These are phyloP conservation scores for Sepiola atlantica DNA, from an alignment of 2,888 invertebrate genomes.

Conservation along the genomic window DNA sequence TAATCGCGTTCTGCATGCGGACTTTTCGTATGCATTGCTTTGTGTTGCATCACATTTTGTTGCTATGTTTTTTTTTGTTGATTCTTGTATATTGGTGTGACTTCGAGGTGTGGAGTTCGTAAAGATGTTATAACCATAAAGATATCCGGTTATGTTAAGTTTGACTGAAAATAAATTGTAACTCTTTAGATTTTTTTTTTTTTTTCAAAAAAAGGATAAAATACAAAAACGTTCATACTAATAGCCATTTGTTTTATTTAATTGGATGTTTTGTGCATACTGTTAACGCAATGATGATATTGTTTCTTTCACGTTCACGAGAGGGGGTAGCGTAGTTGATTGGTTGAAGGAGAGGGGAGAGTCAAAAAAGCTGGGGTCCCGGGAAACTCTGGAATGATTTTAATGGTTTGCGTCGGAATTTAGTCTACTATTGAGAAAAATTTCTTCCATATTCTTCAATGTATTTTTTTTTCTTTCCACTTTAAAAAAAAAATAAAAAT, in stretches of 20 bases:
- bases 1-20: too few relatives aligned
- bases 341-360: background rate
- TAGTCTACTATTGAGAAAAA: background rate
- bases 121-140: background rate
- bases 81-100: background rate
- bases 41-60: too few relatives aligned
- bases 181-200: background rate
- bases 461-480: background rate
- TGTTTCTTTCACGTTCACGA: background rate
- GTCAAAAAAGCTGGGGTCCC: background rate
- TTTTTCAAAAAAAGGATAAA: background rate
- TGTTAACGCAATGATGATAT: background rate
- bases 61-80: too few relatives aligned
- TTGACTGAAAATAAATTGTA: background rate
- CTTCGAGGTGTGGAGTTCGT: background rate
- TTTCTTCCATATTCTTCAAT: background rate
- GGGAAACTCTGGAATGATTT: slow-evolving; percentile 12
- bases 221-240: background rate
- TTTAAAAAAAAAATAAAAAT: too few relatives aligned
- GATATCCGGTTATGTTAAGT: background rate
- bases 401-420: slow-evolving; percentile 7
- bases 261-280: slow-evolving; percentile 32
- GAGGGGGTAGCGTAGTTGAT: background rate
- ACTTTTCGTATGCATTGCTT: too few relatives aligned
- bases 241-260: slow-evolving; percentile 32